These are phyloP conservation scores for Holotrichia oblita DNA, from an alignment of 1,140 invertebrate genomes.

Conservation along the genomic window DNA sequence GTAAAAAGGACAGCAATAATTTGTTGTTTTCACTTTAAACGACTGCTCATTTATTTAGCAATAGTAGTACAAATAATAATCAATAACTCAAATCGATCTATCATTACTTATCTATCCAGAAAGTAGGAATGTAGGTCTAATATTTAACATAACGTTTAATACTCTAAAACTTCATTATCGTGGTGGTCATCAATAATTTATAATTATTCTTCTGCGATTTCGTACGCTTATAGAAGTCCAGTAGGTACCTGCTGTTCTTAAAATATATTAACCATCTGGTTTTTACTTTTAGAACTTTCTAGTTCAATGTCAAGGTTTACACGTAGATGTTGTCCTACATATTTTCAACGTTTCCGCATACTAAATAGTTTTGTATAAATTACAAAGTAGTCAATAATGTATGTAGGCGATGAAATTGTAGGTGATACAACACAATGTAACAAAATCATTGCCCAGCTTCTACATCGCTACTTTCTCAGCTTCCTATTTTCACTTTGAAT, in stretches of 20 bases:
- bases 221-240: not conserved
- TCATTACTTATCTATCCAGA: too few relatives aligned
- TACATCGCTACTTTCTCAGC: too few relatives aligned
- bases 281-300: constrained; percentile 34
- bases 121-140: not conserved
- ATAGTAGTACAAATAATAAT: too few relatives aligned
- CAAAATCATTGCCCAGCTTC: too few relatives aligned
- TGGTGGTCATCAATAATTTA: not conserved
- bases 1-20: too few relatives aligned
- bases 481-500: too few relatives aligned
- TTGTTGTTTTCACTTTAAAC: too few relatives aligned
- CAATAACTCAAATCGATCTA: too few relatives aligned
- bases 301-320: constrained; percentile 24
- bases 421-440: too few relatives aligned
- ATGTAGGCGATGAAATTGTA: too few relatives aligned
- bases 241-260: not conserved
- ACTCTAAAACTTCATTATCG: not conserved
- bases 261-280: constrained; percentile 2
- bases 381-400: not conserved
- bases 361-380: not conserved
- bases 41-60: too few relatives aligned
- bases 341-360: constrained; percentile 1
- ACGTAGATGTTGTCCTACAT: not conserved
- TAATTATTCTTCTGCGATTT: not conserved
- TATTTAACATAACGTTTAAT: not conserved